Conservation (phyloP, 2,888 invertebrate genomes). For the Agrenia bidenticulata region DNA sequence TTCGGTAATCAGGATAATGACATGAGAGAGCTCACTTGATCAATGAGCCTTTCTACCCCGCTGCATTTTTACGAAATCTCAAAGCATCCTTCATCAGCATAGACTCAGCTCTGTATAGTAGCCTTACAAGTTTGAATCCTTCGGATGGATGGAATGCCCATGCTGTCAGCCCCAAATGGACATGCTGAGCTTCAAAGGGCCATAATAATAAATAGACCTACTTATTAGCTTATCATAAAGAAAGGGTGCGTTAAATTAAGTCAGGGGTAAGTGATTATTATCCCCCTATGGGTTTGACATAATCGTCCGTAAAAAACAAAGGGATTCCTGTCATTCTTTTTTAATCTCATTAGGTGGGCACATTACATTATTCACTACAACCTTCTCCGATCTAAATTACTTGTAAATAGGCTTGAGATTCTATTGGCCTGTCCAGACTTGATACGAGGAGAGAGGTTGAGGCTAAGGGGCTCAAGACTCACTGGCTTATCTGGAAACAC, state of each 20-base stretch:
- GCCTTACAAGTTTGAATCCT: too few relatives aligned
- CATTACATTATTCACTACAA: slow-evolving; percentile 38
- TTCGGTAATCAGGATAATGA: too few relatives aligned
- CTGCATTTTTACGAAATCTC: too few relatives aligned
- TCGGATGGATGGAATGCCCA: slow-evolving; percentile 3
- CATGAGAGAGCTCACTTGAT: too few relatives aligned
- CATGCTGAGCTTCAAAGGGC: slow-evolving; percentile 1
- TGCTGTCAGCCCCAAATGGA: slow-evolving; percentile 1
- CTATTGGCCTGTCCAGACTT: too few relatives aligned
- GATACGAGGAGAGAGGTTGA: too few relatives aligned
- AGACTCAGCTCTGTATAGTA: too few relatives aligned
- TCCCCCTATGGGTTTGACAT: slow-evolving; percentile 14
- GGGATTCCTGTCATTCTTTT: slow-evolving; percentile 27
- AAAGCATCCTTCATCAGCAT: too few relatives aligned
- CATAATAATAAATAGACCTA: slow-evolving; percentile 1
- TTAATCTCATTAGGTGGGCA: slow-evolving; percentile 42
- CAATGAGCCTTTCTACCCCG: too few relatives aligned
- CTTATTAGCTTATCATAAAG: slow-evolving; percentile 3
- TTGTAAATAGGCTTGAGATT: not conserved
- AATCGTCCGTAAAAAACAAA: slow-evolving; percentile 24
- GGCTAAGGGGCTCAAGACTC: too few relatives aligned
- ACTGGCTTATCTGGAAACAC: too few relatives aligned
- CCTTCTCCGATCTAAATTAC: slow-evolving; percentile 18
- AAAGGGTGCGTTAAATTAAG: slow-evolving; percentile 12
- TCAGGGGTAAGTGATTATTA: slow-evolving; percentile 4